Base-by-base conservation (phyloP, 2,888 invertebrate species). In the Vannuccia rotundouncinata region DNA sequence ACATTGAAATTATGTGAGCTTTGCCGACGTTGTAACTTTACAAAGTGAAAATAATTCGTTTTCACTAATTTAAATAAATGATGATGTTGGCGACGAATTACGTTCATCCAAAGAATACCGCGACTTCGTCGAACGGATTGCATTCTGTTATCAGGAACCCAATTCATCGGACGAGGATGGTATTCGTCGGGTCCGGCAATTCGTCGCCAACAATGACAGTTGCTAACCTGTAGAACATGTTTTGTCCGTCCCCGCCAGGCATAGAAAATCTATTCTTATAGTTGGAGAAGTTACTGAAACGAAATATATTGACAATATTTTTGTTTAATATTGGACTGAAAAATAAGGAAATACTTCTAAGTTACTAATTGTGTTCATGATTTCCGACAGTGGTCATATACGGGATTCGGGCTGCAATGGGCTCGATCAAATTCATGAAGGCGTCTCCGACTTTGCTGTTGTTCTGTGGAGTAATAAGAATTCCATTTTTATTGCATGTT, bases 1-100 rank as follows among this genome's bases (percentile, higher is more conserved):
- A 93, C 84, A 96, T 91, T 59, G 92, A 92, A 79, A 96, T 91
- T 85, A 96, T 92, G 89, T 95, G 95, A 22, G 94, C 91, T 0
- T 94, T 94, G 0, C 95, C 95, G 83, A 95, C 87, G 88, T 95
- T 91, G 87, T 94, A 94, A 86, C 95, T 95, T 89, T 93, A 91
- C 91, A 92, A 85, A 93, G 89, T 31, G 22, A 10, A 82, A 31
- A 66, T 22, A 73, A n/a, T n/a, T n/a, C n/a, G n/a, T n/a, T n/a
- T n/a, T n/a, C n/a, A n/a, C n/a, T n/a, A n/a, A n/a, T n/a, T n/a
- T n/a, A n/a, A n/a, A n/a, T n/a, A n/a, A n/a, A n/a, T n/a, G n/a
- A n/a, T n/a, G n/a, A n/a, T n/a, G n/a, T n/a, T n/a, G n/a, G n/a
- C n/a, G n/a, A n/a, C n/a, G n/a, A n/a, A n/a, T n/a, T n/a, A n/a